A percentile compares a stretch with the other conserved stretches of the same genome.
Conservation (phyloP, 2,797 vertebrate genomes). For the Propithecus deckenii region DNA sequence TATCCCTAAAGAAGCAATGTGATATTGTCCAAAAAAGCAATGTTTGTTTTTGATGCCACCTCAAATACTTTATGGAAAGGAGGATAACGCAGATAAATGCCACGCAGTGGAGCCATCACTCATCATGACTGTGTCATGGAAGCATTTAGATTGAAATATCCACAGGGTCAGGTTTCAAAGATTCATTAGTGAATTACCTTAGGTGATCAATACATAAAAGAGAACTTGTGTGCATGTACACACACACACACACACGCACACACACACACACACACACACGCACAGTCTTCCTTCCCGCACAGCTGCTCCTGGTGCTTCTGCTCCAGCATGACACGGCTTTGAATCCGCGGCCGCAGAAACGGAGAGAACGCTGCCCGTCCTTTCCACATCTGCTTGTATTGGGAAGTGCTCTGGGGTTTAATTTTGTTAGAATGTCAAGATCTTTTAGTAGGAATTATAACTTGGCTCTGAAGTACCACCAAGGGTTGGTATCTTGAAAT, state of each 20-base stretch:
- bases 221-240: background rate
- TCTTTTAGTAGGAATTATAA: background rate
- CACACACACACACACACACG: no score
- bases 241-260: background rate
- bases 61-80: background rate
- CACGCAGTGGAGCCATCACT: background rate
- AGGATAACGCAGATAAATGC: background rate
- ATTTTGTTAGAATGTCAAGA: background rate
- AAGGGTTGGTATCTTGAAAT: background rate
- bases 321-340: background rate
- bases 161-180: background rate
- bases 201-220: background rate
- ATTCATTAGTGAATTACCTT: background rate
- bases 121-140: background rate
- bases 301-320: accelerated
- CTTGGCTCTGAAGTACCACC: background rate
- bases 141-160: background rate
- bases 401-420: background rate
- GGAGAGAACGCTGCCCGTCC: background rate
- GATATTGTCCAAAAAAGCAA: background rate
- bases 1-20: background rate
- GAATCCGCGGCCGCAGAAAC: background rate
- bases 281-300: accelerated
- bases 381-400: background rate
- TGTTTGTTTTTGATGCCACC: background rate